Evolutionary conservation across 2,888 invertebrate genomes (phyloP).

Genomic region (Xylophagus ater): DNA sequence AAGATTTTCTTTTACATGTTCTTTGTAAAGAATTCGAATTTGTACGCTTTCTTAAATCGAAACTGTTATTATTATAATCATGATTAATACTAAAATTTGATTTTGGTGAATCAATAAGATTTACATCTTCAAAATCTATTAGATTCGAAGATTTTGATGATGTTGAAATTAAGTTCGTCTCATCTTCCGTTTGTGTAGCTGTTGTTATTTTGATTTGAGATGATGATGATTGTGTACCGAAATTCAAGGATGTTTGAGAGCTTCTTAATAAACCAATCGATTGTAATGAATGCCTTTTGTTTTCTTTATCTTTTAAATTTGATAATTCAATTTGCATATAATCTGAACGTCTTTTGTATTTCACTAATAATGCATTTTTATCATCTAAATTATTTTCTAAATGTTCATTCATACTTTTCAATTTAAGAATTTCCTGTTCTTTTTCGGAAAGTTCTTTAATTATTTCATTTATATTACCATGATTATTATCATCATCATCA

Average conservation of each 20-base stretch:
- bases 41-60: no score
- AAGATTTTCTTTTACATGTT: no score
- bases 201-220: not conserved
- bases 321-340: constrained; percentile 10
- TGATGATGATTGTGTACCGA: not conserved
- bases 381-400: constrained; percentile 11
- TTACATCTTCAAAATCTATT: no score
- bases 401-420: constrained; percentile 9
- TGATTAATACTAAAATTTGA: no score
- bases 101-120: no score
- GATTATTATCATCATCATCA: constrained; percentile 1
- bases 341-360: constrained; percentile 7
- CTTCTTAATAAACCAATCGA: not conserved
- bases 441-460: constrained; percentile 5
- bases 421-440: constrained; percentile 8
- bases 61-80: no score
- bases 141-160: not conserved
- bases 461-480: not conserved
- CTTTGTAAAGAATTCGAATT: no score
- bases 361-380: constrained; percentile 8
- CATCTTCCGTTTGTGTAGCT: constrained; percentile 7
- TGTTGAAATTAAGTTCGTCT: not conserved
- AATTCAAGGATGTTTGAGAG: not conserved
- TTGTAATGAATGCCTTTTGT: not conserved
- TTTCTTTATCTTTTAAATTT: constrained; percentile 10